Conservation (phyloP, 2,888 invertebrate genomes). For the Cryptocheilus praepositus region DNA sequence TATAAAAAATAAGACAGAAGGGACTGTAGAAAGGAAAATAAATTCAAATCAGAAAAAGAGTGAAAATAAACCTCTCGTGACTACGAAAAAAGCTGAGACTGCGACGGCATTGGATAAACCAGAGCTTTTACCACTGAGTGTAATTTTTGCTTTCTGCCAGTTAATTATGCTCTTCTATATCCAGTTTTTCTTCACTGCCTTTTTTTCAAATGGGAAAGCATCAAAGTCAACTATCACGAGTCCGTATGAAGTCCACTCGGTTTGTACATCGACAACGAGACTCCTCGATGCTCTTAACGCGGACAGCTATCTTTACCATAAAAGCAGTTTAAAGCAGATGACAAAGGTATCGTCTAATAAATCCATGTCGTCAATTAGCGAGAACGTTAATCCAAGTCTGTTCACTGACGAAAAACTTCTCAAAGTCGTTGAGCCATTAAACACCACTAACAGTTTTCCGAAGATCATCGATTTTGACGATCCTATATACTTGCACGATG, state of each 20-base stretch:
- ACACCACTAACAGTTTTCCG: background rate
- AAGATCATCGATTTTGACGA: no score
- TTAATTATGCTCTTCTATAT: background rate
- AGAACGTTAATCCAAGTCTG: no score
- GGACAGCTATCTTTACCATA: background rate
- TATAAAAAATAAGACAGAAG: no score
- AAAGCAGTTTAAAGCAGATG: no score
- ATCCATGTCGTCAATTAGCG: no score
- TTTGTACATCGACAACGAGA: background rate
- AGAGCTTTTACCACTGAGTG: background rate
- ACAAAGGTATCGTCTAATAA: no score
- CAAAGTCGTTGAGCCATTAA: background rate
- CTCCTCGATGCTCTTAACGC: background rate
- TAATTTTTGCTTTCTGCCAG: constrained; percentile 2
- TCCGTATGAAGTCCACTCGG: background rate
- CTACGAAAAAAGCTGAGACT: no score
- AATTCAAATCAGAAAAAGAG: no score
- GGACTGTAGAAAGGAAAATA: no score
- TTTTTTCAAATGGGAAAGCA: background rate
- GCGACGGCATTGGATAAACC: background rate
- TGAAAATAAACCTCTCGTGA: no score
- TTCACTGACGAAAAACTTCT: no score
- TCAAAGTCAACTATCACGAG: background rate
- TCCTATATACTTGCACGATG: no score
- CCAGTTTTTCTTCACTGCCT: background rate